Evolutionary conservation across 2,113 vertebrate species (phyloP).

Genomic region (Channa argus): DNA sequence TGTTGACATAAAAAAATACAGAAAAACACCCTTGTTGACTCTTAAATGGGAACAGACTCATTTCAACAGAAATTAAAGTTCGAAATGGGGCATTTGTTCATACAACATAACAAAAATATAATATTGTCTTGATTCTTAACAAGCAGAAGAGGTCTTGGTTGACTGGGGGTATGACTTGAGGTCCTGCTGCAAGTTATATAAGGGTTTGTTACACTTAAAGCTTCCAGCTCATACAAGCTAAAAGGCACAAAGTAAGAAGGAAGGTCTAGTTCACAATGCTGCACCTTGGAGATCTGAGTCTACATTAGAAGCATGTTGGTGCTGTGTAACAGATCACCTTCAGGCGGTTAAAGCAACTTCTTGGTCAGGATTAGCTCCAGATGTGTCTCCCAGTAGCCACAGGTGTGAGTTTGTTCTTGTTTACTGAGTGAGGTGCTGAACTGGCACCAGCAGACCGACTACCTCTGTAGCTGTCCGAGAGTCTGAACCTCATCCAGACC

Average conservation of each 20-base stretch:
- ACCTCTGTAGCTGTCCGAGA: constrained; percentile 7
- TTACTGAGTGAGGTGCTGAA: constrained; percentile 27
- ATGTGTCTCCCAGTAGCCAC: constrained; percentile 23
- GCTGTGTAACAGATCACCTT: constrained; percentile 10
- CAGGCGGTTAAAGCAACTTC: not conserved
- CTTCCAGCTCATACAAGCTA: not conserved
- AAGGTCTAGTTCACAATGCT: not conserved
- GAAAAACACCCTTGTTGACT: too few relatives aligned
- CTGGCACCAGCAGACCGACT: not conserved
- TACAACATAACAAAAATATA: too few relatives aligned
- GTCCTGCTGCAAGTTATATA: not conserved
- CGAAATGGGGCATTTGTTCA: too few relatives aligned
- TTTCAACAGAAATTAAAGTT: too few relatives aligned
- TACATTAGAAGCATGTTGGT: not conserved
- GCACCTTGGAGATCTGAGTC: not conserved
- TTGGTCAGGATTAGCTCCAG: constrained; percentile 22
- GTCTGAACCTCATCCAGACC: constrained; percentile 9
- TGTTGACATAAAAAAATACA: too few relatives aligned
- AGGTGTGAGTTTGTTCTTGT: constrained; percentile 26
- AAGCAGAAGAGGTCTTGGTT: too few relatives aligned
- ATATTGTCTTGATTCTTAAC: too few relatives aligned
- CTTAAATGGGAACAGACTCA: too few relatives aligned
- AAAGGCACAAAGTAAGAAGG: not conserved
- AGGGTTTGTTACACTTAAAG: not conserved
- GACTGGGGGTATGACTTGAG: not conserved